phyloP scores from a whole-genome alignment of 2,888 invertebrate species.

The Amorpha juglandis region DNA sequence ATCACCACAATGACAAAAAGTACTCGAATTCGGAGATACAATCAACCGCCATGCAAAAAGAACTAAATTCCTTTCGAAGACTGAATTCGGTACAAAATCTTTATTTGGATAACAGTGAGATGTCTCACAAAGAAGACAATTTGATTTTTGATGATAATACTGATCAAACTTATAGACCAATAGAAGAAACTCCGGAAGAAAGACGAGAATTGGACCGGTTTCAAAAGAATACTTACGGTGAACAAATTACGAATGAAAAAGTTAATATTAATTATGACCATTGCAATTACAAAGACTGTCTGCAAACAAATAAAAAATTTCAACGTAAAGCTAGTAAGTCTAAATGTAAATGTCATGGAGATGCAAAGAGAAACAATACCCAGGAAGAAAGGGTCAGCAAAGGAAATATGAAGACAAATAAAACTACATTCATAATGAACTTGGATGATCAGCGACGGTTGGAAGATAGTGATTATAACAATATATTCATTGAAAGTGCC shows the following conservation, averaged over 20 bases:
- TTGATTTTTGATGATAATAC: not conserved
- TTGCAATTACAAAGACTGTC: slow-evolving; percentile 36
- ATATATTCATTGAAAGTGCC: slow-evolving; percentile 33
- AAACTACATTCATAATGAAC: not conserved
- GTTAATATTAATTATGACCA: not conserved
- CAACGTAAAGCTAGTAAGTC: slow-evolving; percentile 26
- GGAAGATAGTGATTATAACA: slow-evolving; percentile 35
- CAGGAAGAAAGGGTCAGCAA: slow-evolving; percentile 32
- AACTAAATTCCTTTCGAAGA: not conserved
- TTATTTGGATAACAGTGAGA: not conserved
- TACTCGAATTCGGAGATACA: not conserved
- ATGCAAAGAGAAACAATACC: slow-evolving; percentile 27
- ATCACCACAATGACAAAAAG: not conserved
- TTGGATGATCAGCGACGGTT: not conserved
- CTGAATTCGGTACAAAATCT: not conserved
- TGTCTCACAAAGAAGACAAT: not conserved
- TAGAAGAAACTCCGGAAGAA: not conserved
- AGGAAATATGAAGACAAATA: slow-evolving; percentile 31
- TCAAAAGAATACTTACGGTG: slow-evolving; percentile 10
- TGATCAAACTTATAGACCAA: slow-evolving; percentile 7
- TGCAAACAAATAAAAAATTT: slow-evolving; percentile 22
- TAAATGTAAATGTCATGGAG: slow-evolving; percentile 41
- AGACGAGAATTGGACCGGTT: not conserved
- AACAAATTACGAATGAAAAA: slow-evolving; percentile 9
- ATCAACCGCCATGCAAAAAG: not conserved